Evolutionary conservation across 1,140 invertebrate species (phyloP).

Genomic region (Cyrtorhinus lividipennis): DNA sequence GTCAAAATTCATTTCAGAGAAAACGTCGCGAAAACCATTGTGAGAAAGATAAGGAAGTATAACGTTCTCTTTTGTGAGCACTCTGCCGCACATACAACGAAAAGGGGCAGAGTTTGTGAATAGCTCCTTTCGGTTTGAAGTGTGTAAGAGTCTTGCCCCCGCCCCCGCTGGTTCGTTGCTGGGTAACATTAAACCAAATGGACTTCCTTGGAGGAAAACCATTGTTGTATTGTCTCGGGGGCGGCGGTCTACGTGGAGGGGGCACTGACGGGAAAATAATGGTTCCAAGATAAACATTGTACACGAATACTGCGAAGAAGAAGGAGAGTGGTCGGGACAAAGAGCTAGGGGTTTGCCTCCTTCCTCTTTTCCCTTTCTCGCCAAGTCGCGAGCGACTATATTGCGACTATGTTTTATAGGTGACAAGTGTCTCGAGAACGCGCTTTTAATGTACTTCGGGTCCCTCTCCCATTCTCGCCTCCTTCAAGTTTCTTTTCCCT

Average conservation of each 20-base stretch:
- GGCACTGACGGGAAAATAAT: slow-evolving; percentile 18
- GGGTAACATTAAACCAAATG: slow-evolving; percentile 15
- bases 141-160: slow-evolving; percentile 4
- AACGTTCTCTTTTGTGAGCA: background rate
- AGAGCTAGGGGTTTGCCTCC: background rate
- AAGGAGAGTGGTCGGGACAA: background rate
- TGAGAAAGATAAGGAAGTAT: background rate
- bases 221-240: slow-evolving; percentile 18
- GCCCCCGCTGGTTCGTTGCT: background rate
- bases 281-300: slow-evolving; percentile 18
- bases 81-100: slow-evolving; percentile 5
- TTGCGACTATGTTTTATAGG: slow-evolving; percentile 14
- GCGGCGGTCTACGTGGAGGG: background rate
- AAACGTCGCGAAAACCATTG: too few species aligned
- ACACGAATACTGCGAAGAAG: slow-evolving; percentile 10
- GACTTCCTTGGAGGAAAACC: slow-evolving; percentile 17
- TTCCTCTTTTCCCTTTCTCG: background rate
- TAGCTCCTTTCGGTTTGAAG: slow-evolving; percentile 9
- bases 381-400: slow-evolving; percentile 8
- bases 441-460: slow-evolving; percentile 13
- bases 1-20: too few species aligned
- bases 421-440: slow-evolving; percentile 12
- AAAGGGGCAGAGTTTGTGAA: slow-evolving; percentile 12
- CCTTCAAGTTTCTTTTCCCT: slow-evolving; percentile 13
- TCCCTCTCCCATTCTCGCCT: too few species aligned